Conservation (phyloP, 1,140 invertebrate species). For the Lineus longissimus region DNA sequence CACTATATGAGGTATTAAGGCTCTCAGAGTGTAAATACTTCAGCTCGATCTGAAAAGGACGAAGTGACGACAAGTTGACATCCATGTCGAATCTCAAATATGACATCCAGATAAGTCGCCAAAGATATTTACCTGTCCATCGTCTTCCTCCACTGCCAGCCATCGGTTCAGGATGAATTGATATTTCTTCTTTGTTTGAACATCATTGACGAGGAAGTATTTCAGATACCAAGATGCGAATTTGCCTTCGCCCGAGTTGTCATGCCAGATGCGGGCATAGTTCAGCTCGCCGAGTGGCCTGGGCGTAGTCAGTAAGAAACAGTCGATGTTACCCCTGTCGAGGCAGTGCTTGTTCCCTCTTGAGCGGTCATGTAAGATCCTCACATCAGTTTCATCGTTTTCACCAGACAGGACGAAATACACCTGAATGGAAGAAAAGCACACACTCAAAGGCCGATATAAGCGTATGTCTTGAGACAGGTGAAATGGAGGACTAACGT, state of each 20-base stretch:
- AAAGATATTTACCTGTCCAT: constrained; percentile 53
- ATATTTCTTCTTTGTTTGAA: constrained; percentile 58
- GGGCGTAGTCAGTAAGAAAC: constrained; percentile 57
- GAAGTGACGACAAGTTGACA: too few relatives aligned
- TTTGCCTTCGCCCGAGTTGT: constrained; percentile 57
- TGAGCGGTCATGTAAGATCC: constrained; percentile 52
- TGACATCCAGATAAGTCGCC: too few relatives aligned
- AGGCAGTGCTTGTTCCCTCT: constrained; percentile 46
- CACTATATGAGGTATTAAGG: too few relatives aligned
- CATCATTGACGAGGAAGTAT: constrained; percentile 56
- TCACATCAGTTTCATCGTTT: constrained; percentile 56
- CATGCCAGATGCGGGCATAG: constrained; percentile 60
- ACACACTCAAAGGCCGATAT: too few relatives aligned
- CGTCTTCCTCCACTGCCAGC: constrained; percentile 61
- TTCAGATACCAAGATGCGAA: constrained; percentile 59
- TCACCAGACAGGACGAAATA: constrained; percentile 58
- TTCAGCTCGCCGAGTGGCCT: constrained; percentile 57
- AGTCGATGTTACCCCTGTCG: constrained; percentile 52
- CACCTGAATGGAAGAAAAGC: constrained; percentile 43
- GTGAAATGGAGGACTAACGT: too few relatives aligned
- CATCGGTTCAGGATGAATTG: constrained; percentile 58
- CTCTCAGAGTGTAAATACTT: too few relatives aligned
- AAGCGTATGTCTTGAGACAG: too few relatives aligned
- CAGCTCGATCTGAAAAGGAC: too few relatives aligned
- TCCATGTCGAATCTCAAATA: too few relatives aligned